Evolutionary conservation across 2,113 vertebrate species (phyloP).

Genomic region (Gymnocephalus cernua): DNA sequence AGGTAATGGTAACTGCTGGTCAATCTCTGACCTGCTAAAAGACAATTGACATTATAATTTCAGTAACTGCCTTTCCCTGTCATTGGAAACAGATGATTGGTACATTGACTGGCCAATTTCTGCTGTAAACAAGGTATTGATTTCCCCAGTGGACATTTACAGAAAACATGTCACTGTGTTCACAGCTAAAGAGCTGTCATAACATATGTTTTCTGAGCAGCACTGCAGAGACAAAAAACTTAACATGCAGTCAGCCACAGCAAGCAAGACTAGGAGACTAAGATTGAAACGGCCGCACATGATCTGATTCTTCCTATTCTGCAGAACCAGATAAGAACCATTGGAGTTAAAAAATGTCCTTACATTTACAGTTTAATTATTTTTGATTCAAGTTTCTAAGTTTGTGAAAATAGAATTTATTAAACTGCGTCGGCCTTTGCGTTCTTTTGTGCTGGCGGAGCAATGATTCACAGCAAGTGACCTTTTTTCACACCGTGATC

Average conservation of each 20-base stretch:
- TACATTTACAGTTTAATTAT: conserved; percentile 14
- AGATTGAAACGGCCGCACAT: neutral
- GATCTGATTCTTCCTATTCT: neutral
- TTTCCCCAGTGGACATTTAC: conserved; percentile 65
- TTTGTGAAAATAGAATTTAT: conserved; percentile 41
- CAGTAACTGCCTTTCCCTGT: conserved; percentile 63
- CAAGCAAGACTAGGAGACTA: neutral
- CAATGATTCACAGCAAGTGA: conserved; percentile 61
- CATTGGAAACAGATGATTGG: conserved; percentile 75
- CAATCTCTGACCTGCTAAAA: conserved; percentile 47
- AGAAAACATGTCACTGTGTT: conserved; percentile 55
- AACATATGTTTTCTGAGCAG: conserved; percentile 46
- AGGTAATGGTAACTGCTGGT: conserved; percentile 46
- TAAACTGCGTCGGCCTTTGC: neutral
- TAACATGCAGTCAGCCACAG: neutral
- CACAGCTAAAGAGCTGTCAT: conserved; percentile 59
- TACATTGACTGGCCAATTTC: conserved; percentile 69
- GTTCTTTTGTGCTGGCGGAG: conserved; percentile 6
- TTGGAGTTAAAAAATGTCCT: conserved; percentile 5
- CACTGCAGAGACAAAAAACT: neutral
- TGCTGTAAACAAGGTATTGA: conserved; percentile 77
- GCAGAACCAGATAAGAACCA: neutral
- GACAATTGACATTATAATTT: conserved; percentile 64
- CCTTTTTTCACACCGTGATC: conserved; percentile 61
- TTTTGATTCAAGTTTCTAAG: conserved; percentile 32